A percentile compares a stretch with the other conserved stretches of the same genome.
Evolutionary conservation across 2,797 vertebrate genomes (phyloP).

Genomic region (Odontamblyopus lacepedii): DNA sequence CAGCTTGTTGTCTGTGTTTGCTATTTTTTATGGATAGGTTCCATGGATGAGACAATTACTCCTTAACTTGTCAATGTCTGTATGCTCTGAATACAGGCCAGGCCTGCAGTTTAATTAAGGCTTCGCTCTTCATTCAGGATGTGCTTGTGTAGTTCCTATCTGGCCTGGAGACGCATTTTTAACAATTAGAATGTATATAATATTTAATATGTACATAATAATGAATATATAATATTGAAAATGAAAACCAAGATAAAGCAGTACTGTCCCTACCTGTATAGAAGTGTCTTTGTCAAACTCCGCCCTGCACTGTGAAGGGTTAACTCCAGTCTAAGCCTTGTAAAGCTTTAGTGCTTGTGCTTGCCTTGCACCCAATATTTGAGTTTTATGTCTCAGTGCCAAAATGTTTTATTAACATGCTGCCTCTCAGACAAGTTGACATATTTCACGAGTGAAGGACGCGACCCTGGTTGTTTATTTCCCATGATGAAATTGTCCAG

Average conservation of each 20-base stretch:
- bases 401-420: conserved; percentile 74
- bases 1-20: neutral
- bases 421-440: conserved; percentile 68
- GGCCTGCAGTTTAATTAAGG: neutral
- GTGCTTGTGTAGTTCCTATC: neutral
- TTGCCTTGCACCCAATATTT: conserved; percentile 54
- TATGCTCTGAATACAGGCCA: too few relatives aligned
- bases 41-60: too few relatives aligned
- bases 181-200: neutral
- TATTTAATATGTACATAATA: too few relatives aligned
- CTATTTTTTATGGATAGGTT: neutral
- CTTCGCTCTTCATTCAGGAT: neutral
- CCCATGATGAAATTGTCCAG: conserved; percentile 84
- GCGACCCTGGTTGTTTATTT: conserved; percentile 85
- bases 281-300: conserved; percentile 5
- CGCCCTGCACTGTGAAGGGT: neutral
- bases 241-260: neutral
- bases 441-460: conserved; percentile 88
- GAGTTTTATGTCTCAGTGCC: conserved; percentile 75
- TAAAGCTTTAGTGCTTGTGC: conserved; percentile 25
- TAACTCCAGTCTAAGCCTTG: conserved; percentile 41
- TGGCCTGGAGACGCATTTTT: neutral
- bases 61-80: too few relatives aligned
- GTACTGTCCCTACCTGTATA: conserved; percentile 6
- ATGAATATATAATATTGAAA: neutral